Conservation (phyloP, 2,113 vertebrate genomes). For the Poecilia latipinna region DNA sequence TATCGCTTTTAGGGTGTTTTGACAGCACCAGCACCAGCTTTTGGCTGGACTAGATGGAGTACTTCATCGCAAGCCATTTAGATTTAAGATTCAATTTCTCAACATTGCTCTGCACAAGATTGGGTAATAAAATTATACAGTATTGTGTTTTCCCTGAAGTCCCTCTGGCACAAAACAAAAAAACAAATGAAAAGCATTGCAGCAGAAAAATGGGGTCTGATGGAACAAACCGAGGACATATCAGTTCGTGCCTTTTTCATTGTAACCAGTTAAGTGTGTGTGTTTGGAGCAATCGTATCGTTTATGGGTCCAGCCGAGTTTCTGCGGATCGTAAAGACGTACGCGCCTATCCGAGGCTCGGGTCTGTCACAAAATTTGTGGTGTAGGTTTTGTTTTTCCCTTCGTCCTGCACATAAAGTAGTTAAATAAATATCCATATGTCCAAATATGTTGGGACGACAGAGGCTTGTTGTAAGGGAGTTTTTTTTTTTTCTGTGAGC, state of each 20-base stretch:
- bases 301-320: not conserved
- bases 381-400: too few relatives aligned
- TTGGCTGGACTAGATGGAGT: not conserved
- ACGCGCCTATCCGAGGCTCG: not conserved
- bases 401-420: too few relatives aligned
- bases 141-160: not conserved
- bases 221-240: not conserved
- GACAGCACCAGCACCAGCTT: not conserved
- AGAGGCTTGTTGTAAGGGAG: not conserved
- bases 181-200: not conserved
- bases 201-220: not conserved
- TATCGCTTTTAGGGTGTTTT: too few relatives aligned
- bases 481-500: too few relatives aligned
- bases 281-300: not conserved
- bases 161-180: not conserved
- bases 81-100: conserved; percentile 1
- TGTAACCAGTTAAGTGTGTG: not conserved
- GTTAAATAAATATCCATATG: not conserved
- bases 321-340: not conserved
- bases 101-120: not conserved
- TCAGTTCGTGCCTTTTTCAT: not conserved
- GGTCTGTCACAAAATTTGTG: not conserved
- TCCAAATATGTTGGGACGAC: not conserved
- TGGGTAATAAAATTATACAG: not conserved
- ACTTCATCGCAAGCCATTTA: not conserved